Conservation (phyloP, 2,888 invertebrate genomes). For the Eurytoma adleriae region DNA sequence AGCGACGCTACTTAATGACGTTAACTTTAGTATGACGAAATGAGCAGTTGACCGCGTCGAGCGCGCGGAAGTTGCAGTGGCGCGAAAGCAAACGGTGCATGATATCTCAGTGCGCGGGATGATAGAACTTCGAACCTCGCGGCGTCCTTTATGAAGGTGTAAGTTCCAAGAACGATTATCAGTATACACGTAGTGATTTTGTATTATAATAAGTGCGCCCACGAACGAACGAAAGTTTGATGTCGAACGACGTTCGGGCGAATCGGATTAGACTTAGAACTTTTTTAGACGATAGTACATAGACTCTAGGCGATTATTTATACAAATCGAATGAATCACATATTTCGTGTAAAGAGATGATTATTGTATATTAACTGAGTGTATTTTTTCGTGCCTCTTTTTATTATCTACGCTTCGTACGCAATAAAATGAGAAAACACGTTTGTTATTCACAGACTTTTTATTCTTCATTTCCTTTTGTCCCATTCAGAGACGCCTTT, state of each 20-base stretch:
- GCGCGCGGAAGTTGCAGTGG: neutral
- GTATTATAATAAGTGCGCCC: conserved; percentile 36
- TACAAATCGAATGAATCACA: conserved; percentile 15
- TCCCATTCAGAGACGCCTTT: neutral
- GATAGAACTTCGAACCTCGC: neutral
- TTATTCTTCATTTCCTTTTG: neutral
- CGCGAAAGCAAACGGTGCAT: neutral
- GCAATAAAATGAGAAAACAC: conserved; percentile 43
- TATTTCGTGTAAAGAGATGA: conserved; percentile 10
- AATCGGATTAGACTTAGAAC: conserved; percentile 19
- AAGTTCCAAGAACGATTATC: conserved; percentile 52
- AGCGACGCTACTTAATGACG: conserved; percentile 38
- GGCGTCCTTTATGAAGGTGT: conserved; percentile 21
- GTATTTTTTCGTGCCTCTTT: conserved; percentile 43
- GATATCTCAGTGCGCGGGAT: neutral
- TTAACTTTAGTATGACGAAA: conserved; percentile 11
- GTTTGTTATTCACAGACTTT: conserved; percentile 32
- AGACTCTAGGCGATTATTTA: conserved; percentile 35
- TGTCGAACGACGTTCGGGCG: neutral
- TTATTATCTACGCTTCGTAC: conserved; percentile 41
- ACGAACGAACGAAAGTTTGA: conserved; percentile 3
- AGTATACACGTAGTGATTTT: conserved; percentile 40
- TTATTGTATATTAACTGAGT: conserved; percentile 22
- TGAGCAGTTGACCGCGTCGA: neutral
- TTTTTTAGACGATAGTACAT: neutral